Conservation (phyloP, 1,140 invertebrate genomes). For the Anoplophora glabripennis region DNA sequence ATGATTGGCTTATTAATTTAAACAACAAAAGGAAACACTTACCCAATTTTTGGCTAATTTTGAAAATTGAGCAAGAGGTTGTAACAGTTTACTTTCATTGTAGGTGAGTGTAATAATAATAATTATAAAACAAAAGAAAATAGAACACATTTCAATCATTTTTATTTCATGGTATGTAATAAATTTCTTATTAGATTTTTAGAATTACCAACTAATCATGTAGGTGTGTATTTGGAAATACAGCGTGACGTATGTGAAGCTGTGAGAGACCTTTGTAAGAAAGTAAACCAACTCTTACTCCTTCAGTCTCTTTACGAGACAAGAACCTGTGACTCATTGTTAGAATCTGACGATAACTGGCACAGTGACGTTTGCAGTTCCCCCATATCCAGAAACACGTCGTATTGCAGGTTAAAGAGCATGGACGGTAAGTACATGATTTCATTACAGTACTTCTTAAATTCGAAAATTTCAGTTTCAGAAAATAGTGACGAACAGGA, state of each 20-base stretch:
- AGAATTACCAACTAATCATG: slow-evolving; percentile 54
- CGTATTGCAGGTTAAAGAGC: slow-evolving; percentile 37
- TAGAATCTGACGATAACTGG: slow-evolving; percentile 61
- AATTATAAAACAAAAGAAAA: not conserved
- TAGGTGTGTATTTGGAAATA: slow-evolving; percentile 55
- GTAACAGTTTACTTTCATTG: slow-evolving; percentile 73
- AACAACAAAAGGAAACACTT: slow-evolving; percentile 54
- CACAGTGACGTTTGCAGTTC: slow-evolving; percentile 25
- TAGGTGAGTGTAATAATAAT: slow-evolving; percentile 45
- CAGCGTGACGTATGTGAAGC: slow-evolving; percentile 56
- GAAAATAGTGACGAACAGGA: slow-evolving; percentile 40
- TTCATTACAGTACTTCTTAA: slow-evolving; percentile 11
- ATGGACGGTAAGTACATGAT: slow-evolving; percentile 37
- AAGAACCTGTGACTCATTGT: slow-evolving; percentile 64
- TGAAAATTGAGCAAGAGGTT: slow-evolving; percentile 59
- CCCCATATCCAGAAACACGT: slow-evolving; percentile 26
- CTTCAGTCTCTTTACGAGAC: slow-evolving; percentile 70
- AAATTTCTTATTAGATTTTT: too few relatives aligned
- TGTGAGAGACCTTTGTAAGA: slow-evolving; percentile 61
- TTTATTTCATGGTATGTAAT: too few relatives aligned
- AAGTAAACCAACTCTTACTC: slow-evolving; percentile 72
- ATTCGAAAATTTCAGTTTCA: slow-evolving; percentile 18
- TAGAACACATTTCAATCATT: not conserved
- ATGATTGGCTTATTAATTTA: slow-evolving; percentile 58
- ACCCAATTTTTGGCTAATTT: slow-evolving; percentile 77